phyloP scores from a whole-genome alignment of 2,888 invertebrate species.

The Pemphredon lugubris region DNA sequence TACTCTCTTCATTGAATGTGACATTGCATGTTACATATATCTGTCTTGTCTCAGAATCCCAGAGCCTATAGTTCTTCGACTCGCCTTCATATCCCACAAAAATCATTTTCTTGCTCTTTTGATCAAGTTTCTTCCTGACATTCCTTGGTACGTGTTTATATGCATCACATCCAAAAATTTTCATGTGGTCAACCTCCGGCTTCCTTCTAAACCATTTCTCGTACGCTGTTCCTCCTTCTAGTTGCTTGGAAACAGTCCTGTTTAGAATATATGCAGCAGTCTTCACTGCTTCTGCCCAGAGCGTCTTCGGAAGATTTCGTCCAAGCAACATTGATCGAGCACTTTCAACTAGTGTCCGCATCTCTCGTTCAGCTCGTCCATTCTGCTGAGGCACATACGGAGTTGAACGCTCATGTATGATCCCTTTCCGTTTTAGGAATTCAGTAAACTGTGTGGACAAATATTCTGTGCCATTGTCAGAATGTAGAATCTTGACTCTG shows the following conservation, averaged over 20 bases:
- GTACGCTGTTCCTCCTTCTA: not conserved
- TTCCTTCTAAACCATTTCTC: constrained; percentile 6
- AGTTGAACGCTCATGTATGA: not conserved
- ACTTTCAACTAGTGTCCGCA: constrained; percentile 7
- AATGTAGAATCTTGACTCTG: not conserved
- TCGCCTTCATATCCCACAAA: constrained; percentile 12
- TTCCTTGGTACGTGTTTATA: constrained; percentile 10
- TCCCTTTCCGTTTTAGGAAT: not conserved
- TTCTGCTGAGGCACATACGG: constrained; percentile 3
- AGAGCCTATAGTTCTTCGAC: constrained; percentile 5
- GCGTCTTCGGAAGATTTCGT: not conserved
- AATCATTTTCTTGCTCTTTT: constrained; percentile 1
- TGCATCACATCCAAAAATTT: constrained; percentile 4
- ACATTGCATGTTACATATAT: constrained; percentile 1
- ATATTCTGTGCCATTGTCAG: not conserved
- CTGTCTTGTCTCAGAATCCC: not conserved
- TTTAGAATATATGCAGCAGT: constrained; percentile 10
- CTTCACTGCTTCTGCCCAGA: constrained; percentile 17
- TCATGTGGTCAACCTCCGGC: not conserved
- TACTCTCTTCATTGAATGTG: constrained; percentile 6
- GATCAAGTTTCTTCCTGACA: not conserved
- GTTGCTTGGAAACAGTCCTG: not conserved
- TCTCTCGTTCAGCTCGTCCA: constrained; percentile 6
- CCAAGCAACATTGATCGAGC: constrained; percentile 3
- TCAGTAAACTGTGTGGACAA: not conserved